Conservation (phyloP, 2,888 invertebrate genomes). For the Acrobasis repandana region DNA sequence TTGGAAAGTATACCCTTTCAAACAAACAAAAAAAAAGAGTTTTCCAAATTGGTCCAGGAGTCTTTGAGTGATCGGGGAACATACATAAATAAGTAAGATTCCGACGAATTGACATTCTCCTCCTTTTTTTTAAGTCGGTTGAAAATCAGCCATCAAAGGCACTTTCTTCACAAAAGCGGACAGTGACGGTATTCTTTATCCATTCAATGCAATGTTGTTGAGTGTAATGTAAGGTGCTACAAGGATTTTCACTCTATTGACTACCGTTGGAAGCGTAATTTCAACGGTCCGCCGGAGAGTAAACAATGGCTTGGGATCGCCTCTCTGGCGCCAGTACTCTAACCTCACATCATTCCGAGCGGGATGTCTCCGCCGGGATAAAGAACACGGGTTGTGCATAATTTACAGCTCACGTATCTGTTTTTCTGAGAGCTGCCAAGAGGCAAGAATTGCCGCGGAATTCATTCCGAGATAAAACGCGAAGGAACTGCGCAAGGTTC, state of each 20-base stretch:
- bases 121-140: too few relatives aligned
- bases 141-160: constrained; percentile 8
- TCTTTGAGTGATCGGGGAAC: too few relatives aligned
- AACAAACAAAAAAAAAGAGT: too few relatives aligned
- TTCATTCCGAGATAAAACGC: constrained; percentile 27
- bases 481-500: constrained; percentile 27
- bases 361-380: constrained; percentile 53
- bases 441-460: constrained; percentile 39
- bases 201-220: constrained; percentile 27
- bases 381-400: constrained; percentile 52
- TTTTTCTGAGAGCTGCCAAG: constrained; percentile 46
- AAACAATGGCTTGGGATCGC: constrained; percentile 56
- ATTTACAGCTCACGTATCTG: constrained; percentile 44
- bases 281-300: constrained; percentile 35
- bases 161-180: constrained; percentile 16
- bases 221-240: constrained; percentile 37
- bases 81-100: too few relatives aligned
- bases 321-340: constrained; percentile 64
- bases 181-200: constrained; percentile 13
- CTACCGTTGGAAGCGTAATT: constrained; percentile 34
- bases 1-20: too few relatives aligned
- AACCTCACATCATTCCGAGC: constrained; percentile 50
- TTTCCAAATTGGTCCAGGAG: too few relatives aligned
- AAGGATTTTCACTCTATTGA: constrained; percentile 43
- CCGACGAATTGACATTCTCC: too few relatives aligned